Percentiles rank a stretch among this genome's conserved stretches.
These are phyloP conservation scores for Halocaridina rubra DNA, from an alignment of 2,888 invertebrate species.

Conservation along the genomic window DNA sequence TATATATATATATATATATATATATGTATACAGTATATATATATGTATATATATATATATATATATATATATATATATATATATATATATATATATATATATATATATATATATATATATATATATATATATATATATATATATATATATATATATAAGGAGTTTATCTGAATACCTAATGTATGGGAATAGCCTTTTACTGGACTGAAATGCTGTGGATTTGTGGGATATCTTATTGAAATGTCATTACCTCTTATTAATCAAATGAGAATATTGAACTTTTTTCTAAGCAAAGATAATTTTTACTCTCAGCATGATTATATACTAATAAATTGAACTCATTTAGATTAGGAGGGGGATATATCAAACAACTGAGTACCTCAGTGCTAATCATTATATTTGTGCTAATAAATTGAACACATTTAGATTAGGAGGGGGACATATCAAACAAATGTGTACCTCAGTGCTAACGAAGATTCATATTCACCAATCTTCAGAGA, in stretches of 20 bases:
- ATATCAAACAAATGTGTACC: not conserved
- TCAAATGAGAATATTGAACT: not conserved
- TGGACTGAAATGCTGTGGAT: too few relatives aligned
- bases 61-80: slow-evolving; percentile 1
- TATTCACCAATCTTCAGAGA: not conserved
- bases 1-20: slow-evolving; percentile 5
- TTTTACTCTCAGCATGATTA: too few relatives aligned
- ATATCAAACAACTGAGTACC: too few relatives aligned
- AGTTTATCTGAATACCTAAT: not conserved
- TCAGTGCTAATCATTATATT: too few relatives aligned
- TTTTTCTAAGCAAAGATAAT: not conserved
- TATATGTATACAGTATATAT: not conserved
- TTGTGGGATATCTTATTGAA: too few relatives aligned
- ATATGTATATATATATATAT: slow-evolving; percentile 4
- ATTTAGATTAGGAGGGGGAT: too few relatives aligned
- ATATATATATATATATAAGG: slow-evolving; percentile 15
- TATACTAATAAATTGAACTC: too few relatives aligned
- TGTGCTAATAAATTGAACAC: not conserved
- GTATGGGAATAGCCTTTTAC: not conserved
- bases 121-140: slow-evolving; percentile 29
- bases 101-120: slow-evolving; percentile 23
- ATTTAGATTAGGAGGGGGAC: not conserved
- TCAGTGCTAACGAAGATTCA: not conserved
- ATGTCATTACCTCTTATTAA: too few relatives aligned
- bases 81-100: slow-evolving; percentile 31